Percentiles rank a stretch among this genome's conserved stretches.
Conservation (phyloP, 1,140 invertebrate species). For the Andricus grossulariae region DNA sequence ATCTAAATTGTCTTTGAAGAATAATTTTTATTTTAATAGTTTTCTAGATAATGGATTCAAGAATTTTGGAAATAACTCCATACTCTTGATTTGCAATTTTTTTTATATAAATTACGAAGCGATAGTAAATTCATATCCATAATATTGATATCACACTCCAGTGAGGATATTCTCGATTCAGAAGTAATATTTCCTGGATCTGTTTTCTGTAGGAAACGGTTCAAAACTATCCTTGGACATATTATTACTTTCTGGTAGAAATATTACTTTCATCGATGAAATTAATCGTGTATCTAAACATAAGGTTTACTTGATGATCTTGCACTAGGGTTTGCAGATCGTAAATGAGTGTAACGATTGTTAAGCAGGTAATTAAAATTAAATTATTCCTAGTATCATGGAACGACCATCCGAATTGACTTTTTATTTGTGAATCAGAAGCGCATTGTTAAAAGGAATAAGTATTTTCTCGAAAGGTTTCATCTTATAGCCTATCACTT, state of each 20-base stretch:
- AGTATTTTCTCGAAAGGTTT: constrained; percentile 24
- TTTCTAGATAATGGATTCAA: too few species aligned
- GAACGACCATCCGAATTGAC: constrained; percentile 11
- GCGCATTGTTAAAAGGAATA: constrained; percentile 23
- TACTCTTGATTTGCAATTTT: too few species aligned
- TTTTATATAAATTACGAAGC: constrained; percentile 42
- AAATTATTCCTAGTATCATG: constrained; percentile 23
- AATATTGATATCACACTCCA: constrained; percentile 20
- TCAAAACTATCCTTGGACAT: not conserved
- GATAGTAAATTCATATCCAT: constrained; percentile 36
- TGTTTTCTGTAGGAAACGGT: not conserved
- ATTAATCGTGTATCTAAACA: constrained; percentile 9
- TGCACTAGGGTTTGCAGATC: not conserved
- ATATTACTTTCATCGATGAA: constrained; percentile 13
- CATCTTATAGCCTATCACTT: constrained; percentile 27
- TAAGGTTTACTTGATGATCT: not conserved
- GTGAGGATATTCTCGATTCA: not conserved
- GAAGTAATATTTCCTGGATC: constrained; percentile 1
- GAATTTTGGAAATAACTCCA: too few species aligned
- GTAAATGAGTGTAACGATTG: constrained; percentile 26
- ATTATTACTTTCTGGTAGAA: not conserved
- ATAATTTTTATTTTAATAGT: too few species aligned
- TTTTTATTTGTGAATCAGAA: constrained; percentile 23
- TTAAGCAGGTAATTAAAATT: not conserved
- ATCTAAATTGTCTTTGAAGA: too few species aligned